phyloP scores from a whole-genome alignment of 2,888 invertebrate species.

The Frankliniella fusca region DNA sequence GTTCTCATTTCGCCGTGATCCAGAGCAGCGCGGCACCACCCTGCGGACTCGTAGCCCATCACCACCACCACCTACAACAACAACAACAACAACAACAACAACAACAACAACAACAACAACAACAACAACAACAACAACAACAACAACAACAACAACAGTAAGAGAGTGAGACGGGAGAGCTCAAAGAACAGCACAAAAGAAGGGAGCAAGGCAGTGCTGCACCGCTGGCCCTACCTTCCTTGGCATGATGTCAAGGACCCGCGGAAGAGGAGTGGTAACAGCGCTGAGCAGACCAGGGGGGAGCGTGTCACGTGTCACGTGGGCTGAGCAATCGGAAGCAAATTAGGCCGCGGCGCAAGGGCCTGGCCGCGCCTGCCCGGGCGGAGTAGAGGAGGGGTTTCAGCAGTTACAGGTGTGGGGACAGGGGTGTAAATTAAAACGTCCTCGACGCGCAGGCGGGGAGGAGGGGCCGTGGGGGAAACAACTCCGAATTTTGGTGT shows the following conservation, averaged over 20 bases:
- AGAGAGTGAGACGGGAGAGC: not conserved
- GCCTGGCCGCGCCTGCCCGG: too few relatives aligned
- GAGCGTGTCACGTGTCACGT: too few relatives aligned
- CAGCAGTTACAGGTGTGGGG: too few relatives aligned
- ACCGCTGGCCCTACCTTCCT: not conserved
- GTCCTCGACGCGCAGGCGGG: too few relatives aligned
- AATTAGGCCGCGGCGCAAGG: too few relatives aligned
- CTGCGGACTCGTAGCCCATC: not conserved
- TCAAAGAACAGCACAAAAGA: not conserved
- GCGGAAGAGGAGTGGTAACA: not conserved
- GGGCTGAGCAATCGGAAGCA: too few relatives aligned
- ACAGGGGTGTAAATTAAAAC: too few relatives aligned
- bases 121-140: not conserved
- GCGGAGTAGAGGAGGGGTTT: too few relatives aligned
- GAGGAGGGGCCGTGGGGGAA: too few relatives aligned
- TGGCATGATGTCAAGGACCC: not conserved
- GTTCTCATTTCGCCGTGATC: slow-evolving; percentile 6
- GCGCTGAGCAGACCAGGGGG: too few relatives aligned
- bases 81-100: not conserved
- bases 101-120: not conserved
- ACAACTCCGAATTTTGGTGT: too few relatives aligned
- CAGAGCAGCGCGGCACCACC: not conserved
- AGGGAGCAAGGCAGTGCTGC: not conserved
- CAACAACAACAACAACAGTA: not conserved
- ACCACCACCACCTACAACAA: not conserved